Evolutionary conservation across 1,140 invertebrate genomes (phyloP).

Genomic region (Musca vetustissima): DNA sequence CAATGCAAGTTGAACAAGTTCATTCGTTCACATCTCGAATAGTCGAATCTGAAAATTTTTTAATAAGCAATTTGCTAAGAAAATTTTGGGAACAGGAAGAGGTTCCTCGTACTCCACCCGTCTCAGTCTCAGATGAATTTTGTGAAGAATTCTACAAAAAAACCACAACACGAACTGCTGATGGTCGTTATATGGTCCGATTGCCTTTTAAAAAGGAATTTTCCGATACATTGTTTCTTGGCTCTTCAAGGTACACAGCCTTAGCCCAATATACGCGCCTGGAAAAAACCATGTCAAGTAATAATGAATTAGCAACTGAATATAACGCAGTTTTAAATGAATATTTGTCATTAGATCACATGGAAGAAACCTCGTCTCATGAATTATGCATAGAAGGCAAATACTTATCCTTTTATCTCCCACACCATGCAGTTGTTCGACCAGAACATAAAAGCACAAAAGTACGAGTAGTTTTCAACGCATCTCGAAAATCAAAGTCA

Average conservation of each 20-base stretch:
- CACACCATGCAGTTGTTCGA: not conserved
- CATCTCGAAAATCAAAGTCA: not conserved
- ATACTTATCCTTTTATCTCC: not conserved
- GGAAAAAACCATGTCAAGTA: not conserved
- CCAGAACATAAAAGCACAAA: conserved; percentile 2
- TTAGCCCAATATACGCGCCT: not conserved
- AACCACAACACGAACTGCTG: not conserved
- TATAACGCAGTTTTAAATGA: not conserved
- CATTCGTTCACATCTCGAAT: not conserved
- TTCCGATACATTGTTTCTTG: not conserved
- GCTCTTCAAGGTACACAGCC: not conserved
- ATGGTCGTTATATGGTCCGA: not conserved
- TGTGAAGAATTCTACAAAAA: not conserved
- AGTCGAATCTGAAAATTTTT: not conserved
- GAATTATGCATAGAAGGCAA: not conserved
- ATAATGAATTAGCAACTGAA: not conserved
- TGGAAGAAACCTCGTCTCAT: not conserved
- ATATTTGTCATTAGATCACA: not conserved
- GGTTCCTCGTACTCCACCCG: not conserved
- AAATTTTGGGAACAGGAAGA: conserved; percentile 17
- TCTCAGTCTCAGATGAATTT: not conserved
- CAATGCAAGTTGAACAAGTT: not conserved
- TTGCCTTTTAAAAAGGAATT: not conserved
- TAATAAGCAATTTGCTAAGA: not conserved
- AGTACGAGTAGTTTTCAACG: conserved; percentile 19